Conservation (phyloP, 2,888 invertebrate species). For the Thalpophila matura region DNA sequence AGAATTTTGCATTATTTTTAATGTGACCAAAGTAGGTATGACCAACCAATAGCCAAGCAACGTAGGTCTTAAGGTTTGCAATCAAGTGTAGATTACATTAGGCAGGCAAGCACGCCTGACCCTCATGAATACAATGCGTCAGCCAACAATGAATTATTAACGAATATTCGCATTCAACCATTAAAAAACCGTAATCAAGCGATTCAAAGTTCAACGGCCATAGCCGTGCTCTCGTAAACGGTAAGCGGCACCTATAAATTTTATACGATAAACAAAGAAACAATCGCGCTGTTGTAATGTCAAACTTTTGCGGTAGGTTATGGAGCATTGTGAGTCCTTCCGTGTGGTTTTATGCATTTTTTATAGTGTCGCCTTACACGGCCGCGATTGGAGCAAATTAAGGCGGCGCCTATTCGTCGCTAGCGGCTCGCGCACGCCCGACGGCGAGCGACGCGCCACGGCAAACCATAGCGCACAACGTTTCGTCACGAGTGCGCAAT, state of each 20-base stretch:
- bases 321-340: slow-evolving; percentile 81
- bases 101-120: slow-evolving; percentile 56
- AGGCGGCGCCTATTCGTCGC: slow-evolving; percentile 67
- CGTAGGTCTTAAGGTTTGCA: slow-evolving; percentile 40
- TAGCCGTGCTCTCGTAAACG: slow-evolving; percentile 77
- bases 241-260: slow-evolving; percentile 79
- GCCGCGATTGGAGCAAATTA: slow-evolving; percentile 65
- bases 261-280: slow-evolving; percentile 88
- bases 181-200: slow-evolving; percentile 87
- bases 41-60: background rate
- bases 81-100: slow-evolving; percentile 62
- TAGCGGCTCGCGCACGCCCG: slow-evolving; percentile 47
- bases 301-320: slow-evolving; percentile 87
- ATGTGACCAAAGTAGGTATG: slow-evolving; percentile 10
- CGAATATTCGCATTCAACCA: slow-evolving; percentile 81
- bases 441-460: slow-evolving; percentile 42
- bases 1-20: slow-evolving; percentile 44
- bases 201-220: slow-evolving; percentile 87
- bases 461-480: slow-evolving; percentile 51
- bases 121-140: slow-evolving; percentile 68
- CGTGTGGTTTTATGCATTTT: slow-evolving; percentile 68
- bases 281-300: slow-evolving; percentile 81
- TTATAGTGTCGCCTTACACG: slow-evolving; percentile 68
- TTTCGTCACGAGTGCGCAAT: slow-evolving; percentile 72
- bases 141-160: slow-evolving; percentile 79